Base-by-base conservation (phyloP, 2,888 invertebrate genomes). In the Atethmia centrago region DNA sequence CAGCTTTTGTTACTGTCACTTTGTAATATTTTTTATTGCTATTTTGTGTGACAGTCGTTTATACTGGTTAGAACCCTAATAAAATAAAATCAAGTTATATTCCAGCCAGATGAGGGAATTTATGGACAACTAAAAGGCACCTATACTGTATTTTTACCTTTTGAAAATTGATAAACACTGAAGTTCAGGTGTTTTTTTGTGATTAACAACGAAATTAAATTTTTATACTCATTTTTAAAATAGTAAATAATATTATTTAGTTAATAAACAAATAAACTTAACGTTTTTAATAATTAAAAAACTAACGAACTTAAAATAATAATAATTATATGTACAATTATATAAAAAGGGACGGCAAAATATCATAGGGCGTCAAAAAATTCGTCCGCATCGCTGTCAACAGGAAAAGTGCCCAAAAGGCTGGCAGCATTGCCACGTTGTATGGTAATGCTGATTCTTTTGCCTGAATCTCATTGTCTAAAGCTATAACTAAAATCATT, bases 1-100 rank as follows among this genome's bases (percentile, higher is more conserved):
- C 83, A 75, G 71, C 74, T 79, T 77, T 85, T 72, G 80, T 87
- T 68, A 61, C 1, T 40, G 45, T 67, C 12, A 53, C 66, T 63
- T 72, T 66, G 31, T 10, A 9, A 55, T 51, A 28, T 25, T 56
- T 40, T 62, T 51, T 28, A 45, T 25, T 56, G n/a, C 1, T 25
- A 16, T 62, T 55, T 42, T 31, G 28, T 40, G 14, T 31, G 1
- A n/a, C 19, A 19, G 14, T 28, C 7, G 7, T 55, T 77, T 65
- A 55, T 2, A 42, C 7, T 2, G 31, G 4, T 21, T 21, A 28
- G 16, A 21, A 42, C 55, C 16, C 12, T 9, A 19, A 42, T 31
- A 7, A 49, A 19, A 42, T 31, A 7, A 49, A 42, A 9, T 0
- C 0, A 2, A 3, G 10, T 21, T 10, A 36, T 2, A 16, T 21